Base-by-base conservation (phyloP, 2,797 vertebrate species). In the Pantherophis alleghaniensis region DNA sequence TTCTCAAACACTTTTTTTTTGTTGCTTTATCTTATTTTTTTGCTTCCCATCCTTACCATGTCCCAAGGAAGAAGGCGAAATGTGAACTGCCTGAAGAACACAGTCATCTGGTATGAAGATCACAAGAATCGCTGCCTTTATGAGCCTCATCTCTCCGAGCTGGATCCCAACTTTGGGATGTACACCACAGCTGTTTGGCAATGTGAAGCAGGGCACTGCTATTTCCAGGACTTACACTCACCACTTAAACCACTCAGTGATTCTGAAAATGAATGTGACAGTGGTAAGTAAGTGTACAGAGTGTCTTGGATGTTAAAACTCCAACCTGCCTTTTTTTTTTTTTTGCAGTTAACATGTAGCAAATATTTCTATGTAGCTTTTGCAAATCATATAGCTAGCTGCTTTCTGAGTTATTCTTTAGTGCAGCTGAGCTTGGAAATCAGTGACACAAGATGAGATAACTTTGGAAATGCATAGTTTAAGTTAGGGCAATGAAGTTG, bases 21-120 rank as follows among this genome's bases (percentile, higher is more conserved):
- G 69, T 51, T 51, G 47, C 42, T 60, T 59, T 1, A 66, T 51
- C 61, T 60, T 83, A 14, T 20, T 4, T 22, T 18, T 42, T 66
- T 55, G 83, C 59, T 32, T 89, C 47, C 86, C 1, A 11, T 1
- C 0, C 7, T 9, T 90, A 9, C 1, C 7, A 20, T 60, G 13
- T 74, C 57, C 86, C 2, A 93, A 98, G 98, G 97, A 92, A 96
- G 97, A 61, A 98, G 97, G 32, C 97, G 97, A 66, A 95, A 97
- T 0, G 97, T 98, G 90, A 99, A 98, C 93, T 98, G 98, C 95
- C 97, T 99, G 60, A 98, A 98, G 91, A 98, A 98, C 2, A 97
- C 99, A 88, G 98, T 99, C 86, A 97, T 97, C 69, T 99, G 99
- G 99, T 99, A 99, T 51, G 98, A 99, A 96, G 98, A 98, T 22